Evolutionary conservation across 2,888 invertebrate species (phyloP).

Genomic region (Hyposoter dolosus): DNA sequence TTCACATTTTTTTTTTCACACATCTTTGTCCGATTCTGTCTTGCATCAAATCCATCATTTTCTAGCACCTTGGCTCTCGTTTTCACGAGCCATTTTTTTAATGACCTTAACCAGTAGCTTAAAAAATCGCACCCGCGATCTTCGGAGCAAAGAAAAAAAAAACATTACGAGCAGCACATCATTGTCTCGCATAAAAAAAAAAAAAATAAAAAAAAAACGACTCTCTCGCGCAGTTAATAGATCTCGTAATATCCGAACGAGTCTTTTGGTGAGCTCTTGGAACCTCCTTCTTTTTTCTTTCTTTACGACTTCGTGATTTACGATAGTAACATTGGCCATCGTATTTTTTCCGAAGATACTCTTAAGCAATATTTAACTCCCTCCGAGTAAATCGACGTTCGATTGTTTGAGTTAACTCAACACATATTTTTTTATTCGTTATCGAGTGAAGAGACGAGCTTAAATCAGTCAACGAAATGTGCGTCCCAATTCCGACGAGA

Average conservation of each 20-base stretch:
- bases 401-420: constrained; percentile 19
- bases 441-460: background rate
- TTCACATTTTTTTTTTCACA: constrained; percentile 39
- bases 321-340: constrained; percentile 43
- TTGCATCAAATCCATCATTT: background rate
- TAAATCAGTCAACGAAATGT: background rate
- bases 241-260: constrained; percentile 58
- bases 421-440: background rate
- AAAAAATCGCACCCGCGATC: constrained; percentile 28
- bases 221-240: constrained; percentile 55
- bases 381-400: constrained; percentile 3
- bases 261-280: constrained; percentile 39
- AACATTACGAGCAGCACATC: constrained; percentile 48
- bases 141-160: constrained; percentile 13
- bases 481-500: background rate
- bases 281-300: constrained; percentile 23
- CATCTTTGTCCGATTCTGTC: background rate
- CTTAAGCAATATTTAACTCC: background rate
- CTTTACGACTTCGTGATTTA: constrained; percentile 61
- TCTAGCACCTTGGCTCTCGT: constrained; percentile 35
- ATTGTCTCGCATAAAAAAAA: constrained; percentile 33
- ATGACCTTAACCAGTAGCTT: constrained; percentile 55
- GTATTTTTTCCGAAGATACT: constrained; percentile 37
- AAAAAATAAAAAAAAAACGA: background rate
- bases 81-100: constrained; percentile 61